Evolutionary conservation across 1,140 invertebrate genomes (phyloP), one percentile per base, ranked within the genome.

Genomic region (Cyphomyrmex costatus): DNA sequence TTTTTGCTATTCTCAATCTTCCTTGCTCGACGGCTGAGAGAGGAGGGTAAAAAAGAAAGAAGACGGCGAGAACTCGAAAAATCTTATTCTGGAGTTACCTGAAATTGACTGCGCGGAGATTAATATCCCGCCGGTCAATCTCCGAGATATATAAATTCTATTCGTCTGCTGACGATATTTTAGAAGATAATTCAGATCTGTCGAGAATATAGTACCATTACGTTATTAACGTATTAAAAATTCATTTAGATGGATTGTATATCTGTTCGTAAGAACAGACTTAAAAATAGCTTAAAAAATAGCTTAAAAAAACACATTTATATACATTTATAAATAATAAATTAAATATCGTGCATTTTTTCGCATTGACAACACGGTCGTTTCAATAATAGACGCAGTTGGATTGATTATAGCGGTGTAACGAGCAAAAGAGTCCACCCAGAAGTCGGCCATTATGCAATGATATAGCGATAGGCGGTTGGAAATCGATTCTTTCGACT

Each of bases 1-100:
- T 83, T 83, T 83, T 83, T 83, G 79, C 79, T 14, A 73, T 27
- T 83, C 68, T 83, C 79, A 83, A 83, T 83, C 79, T 83, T 83
- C 68, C n/a, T 73, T 33, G 51, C 56, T 46, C 68, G 79, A 83
- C 68, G 53, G 36, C 51, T 46, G 79, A 30, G 79, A 60, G 68
- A 61, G 68, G 21, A 74, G 49, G 68, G 53, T 30, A 63, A 83
- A 49, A 83, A 83, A 49, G 24, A 24, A 73, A 36, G 46, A 60
- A 46, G 53, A 82, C 16, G 53, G 8, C 19, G 51, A 42, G 53
- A 82, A 68, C 36, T 60, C 79, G 79, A 83, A 83, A 83, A 83
- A 60, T 83, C 68, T 83, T 60, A 73, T 61, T 73, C 68, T 24
- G 21, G 14, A 49, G 36, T 83, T 82, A 82, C 79, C 79, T 83